These are phyloP conservation scores for Scaptomyza polygonia DNA, from an alignment of 2,888 invertebrate species.

Conservation along the genomic window DNA sequence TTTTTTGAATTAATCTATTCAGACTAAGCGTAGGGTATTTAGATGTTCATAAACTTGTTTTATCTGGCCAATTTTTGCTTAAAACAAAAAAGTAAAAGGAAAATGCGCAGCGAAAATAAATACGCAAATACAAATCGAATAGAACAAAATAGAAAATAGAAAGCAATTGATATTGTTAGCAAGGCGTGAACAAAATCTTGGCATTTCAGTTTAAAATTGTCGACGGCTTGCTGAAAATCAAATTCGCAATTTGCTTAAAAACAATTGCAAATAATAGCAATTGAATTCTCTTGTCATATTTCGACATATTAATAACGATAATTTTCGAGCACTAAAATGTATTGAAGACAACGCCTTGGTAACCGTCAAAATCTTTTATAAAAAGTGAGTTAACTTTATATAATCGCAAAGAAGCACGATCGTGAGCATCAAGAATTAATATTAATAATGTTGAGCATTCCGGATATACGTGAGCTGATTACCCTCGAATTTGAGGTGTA, in stretches of 20 bases:
- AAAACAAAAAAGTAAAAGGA: conserved; percentile 48
- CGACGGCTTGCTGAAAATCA: conserved; percentile 73
- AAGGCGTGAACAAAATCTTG: conserved; percentile 63
- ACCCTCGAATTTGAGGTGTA: conserved; percentile 96
- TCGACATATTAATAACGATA: not conserved
- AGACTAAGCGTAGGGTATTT: conserved; percentile 25
- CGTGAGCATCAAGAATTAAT: not conserved
- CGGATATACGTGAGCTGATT: conserved; percentile 87
- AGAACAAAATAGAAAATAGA: conserved; percentile 77
- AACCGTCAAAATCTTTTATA: not conserved
- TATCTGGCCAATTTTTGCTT: conserved; percentile 31
- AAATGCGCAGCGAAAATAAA: conserved; percentile 71
- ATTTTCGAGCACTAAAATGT: conserved; percentile 11
- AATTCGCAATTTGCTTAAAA: conserved; percentile 29
- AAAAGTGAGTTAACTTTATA: conserved; percentile 34
- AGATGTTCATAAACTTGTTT: not conserved
- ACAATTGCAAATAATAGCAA: conserved; percentile 1
- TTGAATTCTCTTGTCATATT: conserved; percentile 12
- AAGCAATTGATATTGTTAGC: conserved; percentile 72
- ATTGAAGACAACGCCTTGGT: conserved; percentile 3
- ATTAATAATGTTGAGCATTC: conserved; percentile 85
- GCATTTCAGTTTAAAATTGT: conserved; percentile 71
- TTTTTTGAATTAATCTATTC: too few relatives aligned
- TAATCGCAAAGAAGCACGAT: conserved; percentile 29
- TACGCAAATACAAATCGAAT: conserved; percentile 71